Base-by-base conservation (phyloP, 2,797 vertebrate species). In the Otolemur crassicaudatus region DNA sequence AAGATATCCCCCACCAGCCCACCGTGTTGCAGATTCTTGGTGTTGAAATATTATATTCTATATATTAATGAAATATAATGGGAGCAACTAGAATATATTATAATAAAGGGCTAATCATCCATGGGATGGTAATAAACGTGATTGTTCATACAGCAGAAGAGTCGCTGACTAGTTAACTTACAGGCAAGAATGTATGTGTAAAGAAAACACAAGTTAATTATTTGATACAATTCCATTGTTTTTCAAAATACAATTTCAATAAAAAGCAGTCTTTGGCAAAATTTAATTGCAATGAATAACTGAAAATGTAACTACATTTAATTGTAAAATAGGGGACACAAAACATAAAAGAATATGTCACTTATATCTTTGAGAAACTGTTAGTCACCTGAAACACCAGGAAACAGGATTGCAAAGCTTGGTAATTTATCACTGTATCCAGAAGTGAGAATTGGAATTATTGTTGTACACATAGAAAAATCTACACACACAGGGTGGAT, bases 11-110 rank as follows among this genome's bases (percentile, higher is more conserved):
- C 25, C 25, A 72, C 37, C 11, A 69, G 22, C 14, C 13, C 75
- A 86, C 27, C 29, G 9, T 76, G 29, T 70, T 87, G 25, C 14
- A 91, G 79, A 91, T 75, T 56, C 17, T 72, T 87, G 17, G 11
- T 87, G 1, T 80, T 87, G 5, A 87, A 75, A 53, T 88, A 80
- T 19, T 73, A 14, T 69, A 13, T 53, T 75, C 14, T 72, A 65
- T n/a, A 56, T 86, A 79, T 85, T 80, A 89, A 72, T 82, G 49
- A 85, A 94, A 82, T 77, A 84, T 11, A 56, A 90, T 12, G 20
- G 31, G 92, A 73, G 2, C 2, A 92, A 89, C 81, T 90, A 31
- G 3, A 23, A 3, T 72, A 8, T 87, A 13, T 67, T 40, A 46
- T 40, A 37, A 40, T 79, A 75, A 75, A 65, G 10, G 14, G 73